phyloP scores from a whole-genome alignment of 2,888 invertebrate species.

The Drosophila cognata region DNA sequence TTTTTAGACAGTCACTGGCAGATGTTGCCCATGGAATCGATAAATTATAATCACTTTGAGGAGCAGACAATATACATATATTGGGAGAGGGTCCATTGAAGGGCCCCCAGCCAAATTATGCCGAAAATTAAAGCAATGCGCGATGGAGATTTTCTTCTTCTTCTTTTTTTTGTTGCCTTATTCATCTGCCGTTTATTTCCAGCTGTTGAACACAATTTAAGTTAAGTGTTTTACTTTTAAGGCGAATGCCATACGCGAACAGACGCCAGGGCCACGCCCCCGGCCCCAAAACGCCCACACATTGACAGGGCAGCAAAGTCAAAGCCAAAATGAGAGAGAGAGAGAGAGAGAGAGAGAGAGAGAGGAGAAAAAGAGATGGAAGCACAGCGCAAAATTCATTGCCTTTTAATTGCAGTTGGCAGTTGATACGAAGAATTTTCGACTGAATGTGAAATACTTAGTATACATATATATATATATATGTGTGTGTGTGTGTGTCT shows the following conservation, averaged over 20 bases:
- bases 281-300: slow-evolving; percentile 45
- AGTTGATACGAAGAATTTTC: slow-evolving; percentile 68
- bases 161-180: slow-evolving; percentile 9
- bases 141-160: not conserved
- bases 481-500: slow-evolving; percentile 9
- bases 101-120: slow-evolving; percentile 8
- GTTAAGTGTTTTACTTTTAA: slow-evolving; percentile 71
- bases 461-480: not conserved
- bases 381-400: slow-evolving; percentile 69
- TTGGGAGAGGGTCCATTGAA: not conserved
- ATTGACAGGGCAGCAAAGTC: slow-evolving; percentile 40
- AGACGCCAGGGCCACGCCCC: slow-evolving; percentile 49
- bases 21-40: slow-evolving; percentile 60
- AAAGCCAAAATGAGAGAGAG: slow-evolving; percentile 1
- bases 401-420: slow-evolving; percentile 81
- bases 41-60: slow-evolving; percentile 66
- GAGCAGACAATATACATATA: slow-evolving; percentile 13
- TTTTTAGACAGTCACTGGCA: slow-evolving; percentile 44
- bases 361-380: not conserved
- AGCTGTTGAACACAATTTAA: slow-evolving; percentile 78
- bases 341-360: not conserved
- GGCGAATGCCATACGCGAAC: slow-evolving; percentile 29
- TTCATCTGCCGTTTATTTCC: slow-evolving; percentile 58
- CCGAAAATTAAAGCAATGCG: slow-evolving; percentile 52
- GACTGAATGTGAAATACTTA: slow-evolving; percentile 41